Percentiles rank a stretch among this genome's conserved stretches.
phyloP scores from a whole-genome alignment of 2,888 invertebrate species.

The Zhuqinia jingwanae region DNA sequence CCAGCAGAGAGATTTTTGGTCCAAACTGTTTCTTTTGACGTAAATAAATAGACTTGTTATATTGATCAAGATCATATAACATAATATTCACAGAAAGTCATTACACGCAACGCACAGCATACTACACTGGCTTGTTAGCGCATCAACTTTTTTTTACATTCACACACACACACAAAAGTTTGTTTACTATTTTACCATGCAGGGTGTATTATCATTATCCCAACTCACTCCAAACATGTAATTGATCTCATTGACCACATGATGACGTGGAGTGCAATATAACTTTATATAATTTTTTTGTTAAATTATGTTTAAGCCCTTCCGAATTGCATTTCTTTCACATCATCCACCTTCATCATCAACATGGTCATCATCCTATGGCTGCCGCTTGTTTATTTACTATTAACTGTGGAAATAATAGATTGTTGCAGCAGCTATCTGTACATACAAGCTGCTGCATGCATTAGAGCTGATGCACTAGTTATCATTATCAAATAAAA shows the following conservation, averaged over 20 bases:
- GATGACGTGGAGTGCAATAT: background rate
- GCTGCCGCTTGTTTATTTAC: slow-evolving; percentile 5
- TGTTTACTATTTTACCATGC: background rate
- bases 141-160: background rate
- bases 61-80: slow-evolving; percentile 33
- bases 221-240: slow-evolving; percentile 8
- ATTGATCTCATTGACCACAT: slow-evolving; percentile 6
- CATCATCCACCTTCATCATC: slow-evolving; percentile 4
- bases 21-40: slow-evolving; percentile 1
- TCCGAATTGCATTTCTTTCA: background rate
- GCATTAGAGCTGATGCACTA: background rate
- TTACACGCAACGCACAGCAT: background rate
- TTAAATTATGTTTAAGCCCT: background rate
- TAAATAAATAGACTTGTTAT: slow-evolving; percentile 29
- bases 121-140: no score
- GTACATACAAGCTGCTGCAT: no score
- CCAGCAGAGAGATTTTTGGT: slow-evolving; percentile 11
- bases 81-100: no score
- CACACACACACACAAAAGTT: background rate
- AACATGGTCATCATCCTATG: background rate
- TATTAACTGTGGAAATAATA: background rate
- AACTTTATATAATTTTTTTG: no score
- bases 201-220: slow-evolving; percentile 16
- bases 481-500: background rate
- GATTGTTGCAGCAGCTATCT: no score